These are phyloP conservation scores for Vanacampus margaritifer DNA, from an alignment of 2,113 vertebrate species.

Conservation along the genomic window DNA sequence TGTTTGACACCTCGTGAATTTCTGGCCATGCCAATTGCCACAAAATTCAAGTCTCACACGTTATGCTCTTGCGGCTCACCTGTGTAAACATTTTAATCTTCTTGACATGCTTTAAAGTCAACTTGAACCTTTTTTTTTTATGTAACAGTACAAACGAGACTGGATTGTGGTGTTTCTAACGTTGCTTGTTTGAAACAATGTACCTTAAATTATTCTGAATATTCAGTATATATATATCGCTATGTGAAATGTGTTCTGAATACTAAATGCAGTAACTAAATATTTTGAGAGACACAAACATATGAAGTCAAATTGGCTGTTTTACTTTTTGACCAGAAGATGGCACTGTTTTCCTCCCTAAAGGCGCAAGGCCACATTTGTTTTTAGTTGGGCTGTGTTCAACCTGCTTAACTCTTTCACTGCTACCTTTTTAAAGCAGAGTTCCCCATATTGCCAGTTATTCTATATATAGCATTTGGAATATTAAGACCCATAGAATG, in stretches of 20 bases:
- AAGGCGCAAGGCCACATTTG: not conserved
- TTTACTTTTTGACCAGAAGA: slow-evolving; percentile 16
- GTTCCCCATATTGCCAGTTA: no score
- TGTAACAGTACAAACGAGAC: slow-evolving; percentile 25
- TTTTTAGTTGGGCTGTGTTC: not conserved
- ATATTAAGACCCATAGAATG: no score
- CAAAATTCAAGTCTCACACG: not conserved
- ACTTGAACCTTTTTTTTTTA: slow-evolving; percentile 40
- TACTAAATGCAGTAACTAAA: not conserved
- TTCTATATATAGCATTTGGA: no score
- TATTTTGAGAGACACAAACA: not conserved
- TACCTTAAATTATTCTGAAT: slow-evolving; percentile 57
- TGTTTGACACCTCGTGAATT: not conserved
- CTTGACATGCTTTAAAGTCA: slow-evolving; percentile 57
- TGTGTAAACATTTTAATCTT: slow-evolving; percentile 18
- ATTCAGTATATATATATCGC: slow-evolving; percentile 52
- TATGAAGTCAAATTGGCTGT: not conserved
- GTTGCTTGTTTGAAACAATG: slow-evolving; percentile 59
- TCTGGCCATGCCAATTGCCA: not conserved
- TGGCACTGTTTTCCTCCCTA: slow-evolving; percentile 5
- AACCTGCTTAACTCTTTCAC: not conserved
- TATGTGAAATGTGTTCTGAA: slow-evolving; percentile 23
- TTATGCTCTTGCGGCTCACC: not conserved
- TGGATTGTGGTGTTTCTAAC: slow-evolving; percentile 35
- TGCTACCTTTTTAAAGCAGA: no score